A percentile compares a stretch with the other conserved stretches of the same genome.
These are phyloP conservation scores for Champsocephalus esox DNA, from an alignment of 2,797 vertebrate genomes.

Conservation along the genomic window DNA sequence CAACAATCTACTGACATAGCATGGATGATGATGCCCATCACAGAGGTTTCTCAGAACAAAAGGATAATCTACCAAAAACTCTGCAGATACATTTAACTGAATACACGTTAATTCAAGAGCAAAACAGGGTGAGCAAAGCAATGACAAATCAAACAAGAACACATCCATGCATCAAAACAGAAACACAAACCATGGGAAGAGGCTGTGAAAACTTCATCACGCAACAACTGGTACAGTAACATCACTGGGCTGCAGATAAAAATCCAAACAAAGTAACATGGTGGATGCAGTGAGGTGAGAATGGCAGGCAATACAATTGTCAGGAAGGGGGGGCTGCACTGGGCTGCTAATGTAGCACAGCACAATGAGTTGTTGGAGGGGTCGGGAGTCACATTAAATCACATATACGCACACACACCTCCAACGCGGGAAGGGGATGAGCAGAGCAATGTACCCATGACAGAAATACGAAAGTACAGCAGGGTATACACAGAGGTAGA, in stretches of 20 bases:
- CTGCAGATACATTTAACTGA: conserved; percentile 6
- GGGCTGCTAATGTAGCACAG: conserved; percentile 61
- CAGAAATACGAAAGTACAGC: conserved; percentile 12
- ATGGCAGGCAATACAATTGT: conserved; percentile 18
- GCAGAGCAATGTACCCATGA: conserved; percentile 19
- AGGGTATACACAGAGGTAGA: conserved; percentile 4
- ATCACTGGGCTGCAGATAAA: conserved; percentile 31
- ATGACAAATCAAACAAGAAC: conserved; percentile 37
- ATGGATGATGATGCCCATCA: not conserved
- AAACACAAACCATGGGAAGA: conserved; percentile 38
- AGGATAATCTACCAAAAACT: conserved; percentile 20
- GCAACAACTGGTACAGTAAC: conserved; percentile 12
- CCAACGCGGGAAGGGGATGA: not conserved
- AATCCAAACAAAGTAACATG: conserved; percentile 28
- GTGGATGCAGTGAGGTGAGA: conserved; percentile 29
- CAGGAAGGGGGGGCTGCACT: conserved; percentile 1
- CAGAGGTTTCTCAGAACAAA: conserved; percentile 22
- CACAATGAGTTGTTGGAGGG: conserved; percentile 30
- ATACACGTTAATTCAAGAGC: conserved; percentile 12
- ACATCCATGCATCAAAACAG: conserved; percentile 55
- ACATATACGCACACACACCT: conserved; percentile 13
- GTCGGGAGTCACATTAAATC: conserved; percentile 18
- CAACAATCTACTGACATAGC: conserved; percentile 13
- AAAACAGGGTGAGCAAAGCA: conserved; percentile 40
- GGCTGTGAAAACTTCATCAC: conserved; percentile 20